These are phyloP conservation scores for Fragum fragum DNA, from an alignment of 2,888 invertebrate species.

Conservation along the genomic window DNA sequence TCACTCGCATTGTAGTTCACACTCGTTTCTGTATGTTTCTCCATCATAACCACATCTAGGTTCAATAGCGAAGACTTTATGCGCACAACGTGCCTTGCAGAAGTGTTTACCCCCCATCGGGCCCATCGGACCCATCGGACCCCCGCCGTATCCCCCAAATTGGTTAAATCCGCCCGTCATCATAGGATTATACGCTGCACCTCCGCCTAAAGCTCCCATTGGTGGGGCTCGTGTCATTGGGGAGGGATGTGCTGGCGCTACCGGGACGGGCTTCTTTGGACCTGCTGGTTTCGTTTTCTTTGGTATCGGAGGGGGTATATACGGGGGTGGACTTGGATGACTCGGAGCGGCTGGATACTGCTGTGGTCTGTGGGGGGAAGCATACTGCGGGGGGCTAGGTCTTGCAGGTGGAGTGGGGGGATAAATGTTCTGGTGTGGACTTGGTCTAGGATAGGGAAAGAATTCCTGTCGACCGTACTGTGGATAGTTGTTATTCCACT, in stretches of 20 bases:
- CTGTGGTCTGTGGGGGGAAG: background rate
- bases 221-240: background rate
- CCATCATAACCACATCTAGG: background rate
- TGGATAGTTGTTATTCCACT: background rate
- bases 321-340: background rate
- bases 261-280: background rate
- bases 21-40: slow-evolving; percentile 22
- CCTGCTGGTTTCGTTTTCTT: background rate
- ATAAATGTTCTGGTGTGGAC: background rate
- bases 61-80: background rate
- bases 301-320: background rate
- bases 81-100: background rate
- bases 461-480: background rate
- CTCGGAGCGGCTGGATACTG: background rate
- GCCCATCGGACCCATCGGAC: background rate
- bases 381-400: background rate
- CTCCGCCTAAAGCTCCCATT: background rate
- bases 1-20: slow-evolving; percentile 32
- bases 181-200: background rate
- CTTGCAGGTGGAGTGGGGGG: background rate
- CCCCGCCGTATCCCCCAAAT: background rate
- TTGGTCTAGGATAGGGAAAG: background rate
- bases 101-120: background rate
- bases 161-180: background rate
- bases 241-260: background rate